These are phyloP conservation scores for Callinectes sapidus DNA, from an alignment of 2,888 invertebrate genomes.

Conservation along the genomic window DNA sequence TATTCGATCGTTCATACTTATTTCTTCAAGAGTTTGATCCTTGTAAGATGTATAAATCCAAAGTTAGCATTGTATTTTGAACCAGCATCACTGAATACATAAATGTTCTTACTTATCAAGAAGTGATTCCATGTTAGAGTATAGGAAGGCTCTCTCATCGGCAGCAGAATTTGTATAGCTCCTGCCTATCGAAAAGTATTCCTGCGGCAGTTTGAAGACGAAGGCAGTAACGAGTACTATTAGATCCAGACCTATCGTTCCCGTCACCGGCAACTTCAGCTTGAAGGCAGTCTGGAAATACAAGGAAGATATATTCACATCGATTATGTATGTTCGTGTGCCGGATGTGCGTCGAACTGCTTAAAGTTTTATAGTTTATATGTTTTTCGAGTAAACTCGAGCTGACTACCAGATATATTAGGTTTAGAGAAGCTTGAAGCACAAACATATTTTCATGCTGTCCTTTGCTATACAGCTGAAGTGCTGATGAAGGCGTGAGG, in stretches of 20 bases:
- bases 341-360: neutral
- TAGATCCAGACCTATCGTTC: neutral
- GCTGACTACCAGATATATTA: neutral
- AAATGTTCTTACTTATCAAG: neutral
- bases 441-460: neutral
- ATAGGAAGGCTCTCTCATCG: neutral
- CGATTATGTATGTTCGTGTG: neutral
- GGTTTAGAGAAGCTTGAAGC: neutral
- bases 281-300: neutral
- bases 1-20: neutral
- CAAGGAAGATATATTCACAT: neutral
- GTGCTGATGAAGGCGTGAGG: neutral
- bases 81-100: neutral
- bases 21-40: neutral
- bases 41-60: neutral
- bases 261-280: conserved; percentile 17
- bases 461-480: neutral
- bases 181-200: neutral
- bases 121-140: conserved; percentile 19
- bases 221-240: neutral
- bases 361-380: neutral
- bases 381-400: neutral
- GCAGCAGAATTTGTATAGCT: neutral
- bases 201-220: neutral
- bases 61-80: neutral